phyloP scores from a whole-genome alignment of 2,113 vertebrate species.

The Sylvia atricapilla region DNA sequence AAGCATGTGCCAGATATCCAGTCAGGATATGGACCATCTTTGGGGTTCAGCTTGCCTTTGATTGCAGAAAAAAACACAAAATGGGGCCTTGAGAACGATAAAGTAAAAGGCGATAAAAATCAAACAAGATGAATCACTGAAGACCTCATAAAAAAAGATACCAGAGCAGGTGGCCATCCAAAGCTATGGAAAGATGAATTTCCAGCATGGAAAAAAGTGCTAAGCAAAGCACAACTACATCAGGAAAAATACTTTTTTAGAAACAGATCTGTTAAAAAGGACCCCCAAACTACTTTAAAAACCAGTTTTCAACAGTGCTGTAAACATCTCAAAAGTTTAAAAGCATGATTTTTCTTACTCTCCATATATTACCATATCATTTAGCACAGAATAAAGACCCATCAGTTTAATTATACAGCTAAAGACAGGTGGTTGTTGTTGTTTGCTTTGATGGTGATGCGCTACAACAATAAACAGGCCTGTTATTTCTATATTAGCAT shows the following conservation, averaged over 20 bases:
- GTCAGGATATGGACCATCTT: background rate
- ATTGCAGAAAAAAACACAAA: background rate
- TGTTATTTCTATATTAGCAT: slow-evolving; percentile 61
- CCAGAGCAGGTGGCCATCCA: background rate
- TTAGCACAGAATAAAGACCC: slow-evolving; percentile 52
- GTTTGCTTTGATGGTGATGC: slow-evolving; percentile 67
- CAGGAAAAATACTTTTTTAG: slow-evolving; percentile 15
- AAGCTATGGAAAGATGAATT: background rate
- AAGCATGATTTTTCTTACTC: background rate
- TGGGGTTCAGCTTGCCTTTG: background rate
- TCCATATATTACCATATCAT: slow-evolving; percentile 52
- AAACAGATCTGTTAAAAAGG: background rate
- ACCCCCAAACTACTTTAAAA: background rate
- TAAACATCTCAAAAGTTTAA: background rate
- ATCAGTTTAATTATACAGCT: slow-evolving; percentile 45
- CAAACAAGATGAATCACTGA: background rate
- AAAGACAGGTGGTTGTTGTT: slow-evolving; percentile 68
- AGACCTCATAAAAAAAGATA: background rate
- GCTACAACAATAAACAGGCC: slow-evolving; percentile 57
- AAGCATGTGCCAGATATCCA: background rate
- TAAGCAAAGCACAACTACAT: background rate
- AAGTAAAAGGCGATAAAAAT: background rate
- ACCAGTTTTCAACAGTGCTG: background rate
- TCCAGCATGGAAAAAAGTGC: background rate
- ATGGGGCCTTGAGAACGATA: rapidly evolving